phyloP scores from a whole-genome alignment of 2,113 vertebrate species.

The Anoplopoma fimbria region DNA sequence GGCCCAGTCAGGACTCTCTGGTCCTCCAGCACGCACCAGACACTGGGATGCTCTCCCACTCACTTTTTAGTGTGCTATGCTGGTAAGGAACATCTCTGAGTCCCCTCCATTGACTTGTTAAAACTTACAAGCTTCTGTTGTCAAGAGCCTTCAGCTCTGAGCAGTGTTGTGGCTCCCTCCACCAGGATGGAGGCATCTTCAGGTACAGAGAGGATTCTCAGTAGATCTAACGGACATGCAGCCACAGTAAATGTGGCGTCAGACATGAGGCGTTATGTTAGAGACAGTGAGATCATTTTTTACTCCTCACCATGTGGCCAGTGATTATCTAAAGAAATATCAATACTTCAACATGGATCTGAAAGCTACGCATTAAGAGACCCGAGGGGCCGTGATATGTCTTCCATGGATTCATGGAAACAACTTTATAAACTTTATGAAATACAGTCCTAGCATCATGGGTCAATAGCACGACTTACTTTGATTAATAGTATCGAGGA shows the following conservation, averaged over 20 bases:
- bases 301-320: background rate
- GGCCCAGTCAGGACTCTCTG: background rate
- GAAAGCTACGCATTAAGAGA: background rate
- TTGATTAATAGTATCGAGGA: background rate
- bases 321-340: background rate
- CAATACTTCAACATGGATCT: background rate
- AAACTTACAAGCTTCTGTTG: conserved; percentile 11
- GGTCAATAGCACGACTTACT: conserved; percentile 16
- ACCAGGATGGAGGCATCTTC: background rate
- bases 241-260: background rate
- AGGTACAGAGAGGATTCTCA: conserved; percentile 2
- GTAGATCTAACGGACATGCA: background rate
- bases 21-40: background rate
- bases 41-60: background rate
- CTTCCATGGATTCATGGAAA: background rate
- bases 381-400: background rate
- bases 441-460: conserved; percentile 6
- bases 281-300: background rate
- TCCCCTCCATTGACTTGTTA: background rate
- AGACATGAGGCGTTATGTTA: background rate
- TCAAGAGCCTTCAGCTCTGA: background rate
- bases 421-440: conserved; percentile 8
- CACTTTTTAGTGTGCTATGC: background rate
- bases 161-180: background rate
- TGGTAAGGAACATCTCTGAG: background rate